Conservation (phyloP, 2,113 vertebrate genomes). For the Chlorodrepanis virens region DNA sequence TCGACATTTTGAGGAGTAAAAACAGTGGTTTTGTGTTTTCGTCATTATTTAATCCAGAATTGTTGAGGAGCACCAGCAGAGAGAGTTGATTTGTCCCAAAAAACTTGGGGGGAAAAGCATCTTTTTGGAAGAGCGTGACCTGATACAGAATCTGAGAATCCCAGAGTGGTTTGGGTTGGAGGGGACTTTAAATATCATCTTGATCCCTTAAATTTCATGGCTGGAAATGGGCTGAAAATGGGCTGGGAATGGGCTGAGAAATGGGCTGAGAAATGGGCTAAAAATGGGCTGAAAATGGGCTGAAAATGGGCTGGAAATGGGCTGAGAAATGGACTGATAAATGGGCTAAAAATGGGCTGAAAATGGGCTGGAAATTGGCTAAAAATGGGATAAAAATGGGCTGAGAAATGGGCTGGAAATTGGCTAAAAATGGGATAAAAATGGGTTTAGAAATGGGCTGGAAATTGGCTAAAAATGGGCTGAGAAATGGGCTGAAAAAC, state of each 20-base stretch:
- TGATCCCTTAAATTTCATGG: no score
- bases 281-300: no score
- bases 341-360: no score
- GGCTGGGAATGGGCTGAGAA: no score
- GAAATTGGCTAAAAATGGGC: background rate
- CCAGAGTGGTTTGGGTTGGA: fast-evolving
- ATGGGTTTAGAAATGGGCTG: background rate
- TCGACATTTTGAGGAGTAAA: fast-evolving
- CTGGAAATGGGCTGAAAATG: background rate
- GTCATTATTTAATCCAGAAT: fast-evolving
- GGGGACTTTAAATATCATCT: background rate
- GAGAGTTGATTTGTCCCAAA: background rate
- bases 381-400: no score
- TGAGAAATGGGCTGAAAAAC: background rate
- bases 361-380: no score
- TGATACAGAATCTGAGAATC: background rate
- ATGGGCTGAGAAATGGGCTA: no score
- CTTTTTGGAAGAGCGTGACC: background rate
- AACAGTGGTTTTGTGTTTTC: fast-evolving
- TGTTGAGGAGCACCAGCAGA: background rate
- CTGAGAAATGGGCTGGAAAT: background rate
- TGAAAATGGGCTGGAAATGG: background rate
- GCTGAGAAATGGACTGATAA: background rate
- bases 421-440: background rate
- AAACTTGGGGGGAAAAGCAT: fast-evolving